Evolutionary conservation across 1,140 invertebrate genomes (phyloP), one percentile per base, ranked within the genome.

Genomic region (Scaptomyza pallida): DNA sequence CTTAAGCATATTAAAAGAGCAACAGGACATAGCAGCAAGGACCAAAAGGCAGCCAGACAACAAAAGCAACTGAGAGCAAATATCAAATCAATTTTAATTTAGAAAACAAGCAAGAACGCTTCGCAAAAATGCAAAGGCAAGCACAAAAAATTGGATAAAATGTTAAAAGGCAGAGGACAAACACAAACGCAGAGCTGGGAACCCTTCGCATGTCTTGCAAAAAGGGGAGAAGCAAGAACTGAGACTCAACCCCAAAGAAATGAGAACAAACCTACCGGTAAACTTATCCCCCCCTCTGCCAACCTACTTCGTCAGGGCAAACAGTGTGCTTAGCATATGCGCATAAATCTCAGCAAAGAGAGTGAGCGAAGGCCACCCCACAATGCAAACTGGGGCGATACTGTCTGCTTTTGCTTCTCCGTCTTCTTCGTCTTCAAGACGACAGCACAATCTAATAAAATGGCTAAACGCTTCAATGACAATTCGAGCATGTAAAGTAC

Each of bases 11-110:
- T 80, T 75, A 79, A 35, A 19, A 9, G 5, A 33, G 30, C 5
- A 52, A 10, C 40, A 52, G 55, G 44, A 51, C 33, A 35, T 50
- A n/a, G 16, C 59, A 37, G 54, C 44, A 45, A 19, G 9, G 51
- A 16, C 37, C 40, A 40, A 48, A n/a, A 33, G 43, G 35, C 30
- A 30, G 60, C 43, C 23, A 33, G 10, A 51, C 41, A 61, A 73
- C 17, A 54, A 60, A 21, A 75, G 56, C 67, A 72, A 55, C 9
- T 2, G 6, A 75, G 72, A 75, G 76, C 83, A 82, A 76, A 88
- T 89, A 88, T 88, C 78, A 88, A 88, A 88, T 88, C 82, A 88
- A 88, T 89, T 88, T 88, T 88, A 88, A 88, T 88, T 88, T 89
- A 65, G 72, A 86, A 69, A 88, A 78, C 78, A 88, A 82, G 81